A percentile compares a stretch with the other conserved stretches of the same genome.
phyloP scores from a whole-genome alignment of 2,888 invertebrate genomes.

The Sarcophaga carnaria region DNA sequence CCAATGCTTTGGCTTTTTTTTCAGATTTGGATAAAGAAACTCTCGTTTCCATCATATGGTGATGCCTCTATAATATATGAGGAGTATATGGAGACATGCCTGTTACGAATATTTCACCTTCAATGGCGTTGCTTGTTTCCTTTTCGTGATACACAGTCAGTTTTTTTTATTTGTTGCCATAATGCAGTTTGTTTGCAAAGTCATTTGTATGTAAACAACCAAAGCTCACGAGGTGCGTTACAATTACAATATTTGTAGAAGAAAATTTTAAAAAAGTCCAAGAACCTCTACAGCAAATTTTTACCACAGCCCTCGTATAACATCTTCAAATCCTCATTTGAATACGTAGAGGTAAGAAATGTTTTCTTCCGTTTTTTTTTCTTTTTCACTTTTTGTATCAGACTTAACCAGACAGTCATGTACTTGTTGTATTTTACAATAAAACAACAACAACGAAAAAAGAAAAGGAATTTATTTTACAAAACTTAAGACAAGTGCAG shows the following conservation, averaged over 20 bases:
- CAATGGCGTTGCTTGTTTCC: slow-evolving; percentile 15
- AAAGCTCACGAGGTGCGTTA: slow-evolving; percentile 15
- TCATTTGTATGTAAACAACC: slow-evolving; percentile 15
- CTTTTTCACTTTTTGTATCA: slow-evolving; percentile 34
- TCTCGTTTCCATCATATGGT: neutral
- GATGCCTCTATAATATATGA: no score
- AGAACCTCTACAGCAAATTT: no score
- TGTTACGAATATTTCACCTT: slow-evolving; percentile 47
- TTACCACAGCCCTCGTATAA: slow-evolving; percentile 2
- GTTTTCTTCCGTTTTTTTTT: neutral
- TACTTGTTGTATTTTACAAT: slow-evolving; percentile 60
- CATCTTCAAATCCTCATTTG: neutral
- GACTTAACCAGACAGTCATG: slow-evolving; percentile 62
- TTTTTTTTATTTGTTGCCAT: slow-evolving; percentile 15
- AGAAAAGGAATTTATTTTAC: slow-evolving; percentile 8
- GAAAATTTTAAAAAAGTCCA: no score
- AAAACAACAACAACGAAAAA: slow-evolving; percentile 26
- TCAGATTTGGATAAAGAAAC: neutral
- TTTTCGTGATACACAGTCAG: slow-evolving; percentile 37
- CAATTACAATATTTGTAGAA: no score
- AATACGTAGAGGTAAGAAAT: neutral
- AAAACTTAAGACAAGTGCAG: slow-evolving; percentile 67
- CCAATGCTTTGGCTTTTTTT: neutral
- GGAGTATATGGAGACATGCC: no score
- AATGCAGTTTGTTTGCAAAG: slow-evolving; percentile 54